Base-by-base conservation (phyloP, 2,797 vertebrate species). In the Oreochromis grahami region DNA sequence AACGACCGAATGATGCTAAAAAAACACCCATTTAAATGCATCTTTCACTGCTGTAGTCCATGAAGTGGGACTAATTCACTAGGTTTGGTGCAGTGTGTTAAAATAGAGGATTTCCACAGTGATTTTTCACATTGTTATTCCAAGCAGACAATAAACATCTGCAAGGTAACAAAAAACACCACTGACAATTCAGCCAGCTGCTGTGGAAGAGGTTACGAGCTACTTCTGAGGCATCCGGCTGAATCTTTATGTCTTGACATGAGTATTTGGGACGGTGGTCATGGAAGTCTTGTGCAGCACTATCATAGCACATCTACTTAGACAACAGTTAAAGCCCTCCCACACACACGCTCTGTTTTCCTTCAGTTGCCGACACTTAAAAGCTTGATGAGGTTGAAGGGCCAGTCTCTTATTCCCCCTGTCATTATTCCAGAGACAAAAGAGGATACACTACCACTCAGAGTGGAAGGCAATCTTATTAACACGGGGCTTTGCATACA, bases 361-460 rank as follows among this genome's bases (percentile, higher is more conserved):
- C 84, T 79, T 89, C 77, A 68, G 79, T 55, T 58, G 78, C 72
- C 8, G 70, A 85, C 86, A 83, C 85, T 91, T 36, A 81, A 90
- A 84, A 81, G 80, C 58, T 81, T 87, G 84, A 90, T 91, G 92
- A 87, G 89, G 85, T 81, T 92, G 53, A 87, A 92, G 89, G 87
- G 87, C 74, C 3, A 2, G 76, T 55, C 88, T 90, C 84, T 92
- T 79, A 82, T 90, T 89, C 60, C 82, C 76, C 26, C 26, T 76
- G 85, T 91, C 83, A 88, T 93, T 90, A 88, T 93, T 82, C 29
- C 77, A 82, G 78, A 92, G 83, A 93, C 92, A 93, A 93, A 92
- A 83, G 82, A 89, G 80, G 1, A 9, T 63, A 48, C 84, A 78
- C 80, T 87, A 88, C 79, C 84, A 86, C 70, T 65, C 32, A 2